Percentiles rank a stretch among this genome's conserved stretches.
phyloP scores from a whole-genome alignment of 2,113 vertebrate species.

The Ptilorrhoa leucosticta region DNA sequence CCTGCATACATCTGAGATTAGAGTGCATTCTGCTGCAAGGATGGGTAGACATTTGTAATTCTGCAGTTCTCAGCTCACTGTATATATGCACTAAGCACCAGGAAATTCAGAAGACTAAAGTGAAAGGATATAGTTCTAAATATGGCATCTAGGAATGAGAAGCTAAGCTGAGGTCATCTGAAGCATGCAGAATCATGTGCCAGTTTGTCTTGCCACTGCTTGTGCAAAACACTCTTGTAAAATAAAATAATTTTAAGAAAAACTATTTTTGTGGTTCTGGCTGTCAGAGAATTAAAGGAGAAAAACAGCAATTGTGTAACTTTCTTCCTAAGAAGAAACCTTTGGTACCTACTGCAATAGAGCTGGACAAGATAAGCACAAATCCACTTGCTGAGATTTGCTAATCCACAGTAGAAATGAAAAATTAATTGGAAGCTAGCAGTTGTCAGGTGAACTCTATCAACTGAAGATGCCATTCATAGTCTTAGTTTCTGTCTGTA shows the following conservation, averaged over 20 bases:
- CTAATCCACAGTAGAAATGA: neutral
- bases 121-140: neutral
- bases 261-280: conserved; percentile 14
- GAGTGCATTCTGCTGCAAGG: neutral
- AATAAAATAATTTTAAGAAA: conserved; percentile 9
- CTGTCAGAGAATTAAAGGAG: neutral
- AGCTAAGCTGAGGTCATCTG: neutral
- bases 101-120: neutral
- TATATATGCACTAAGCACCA: neutral
- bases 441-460: neutral
- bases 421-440: neutral
- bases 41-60: neutral
- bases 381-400: neutral
- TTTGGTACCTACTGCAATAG: neutral
- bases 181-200: conserved; percentile 4
- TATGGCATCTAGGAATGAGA: neutral
- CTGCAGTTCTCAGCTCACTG: neutral
- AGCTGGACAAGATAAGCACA: neutral
- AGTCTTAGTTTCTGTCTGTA: neutral
- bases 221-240: conserved; percentile 20
- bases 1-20: neutral
- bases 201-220: neutral
- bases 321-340: neutral
- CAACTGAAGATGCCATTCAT: neutral
- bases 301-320: neutral